These are phyloP conservation scores for Rhinopomastus cyanomelas DNA, from an alignment of 2,113 vertebrate species.

Conservation along the genomic window DNA sequence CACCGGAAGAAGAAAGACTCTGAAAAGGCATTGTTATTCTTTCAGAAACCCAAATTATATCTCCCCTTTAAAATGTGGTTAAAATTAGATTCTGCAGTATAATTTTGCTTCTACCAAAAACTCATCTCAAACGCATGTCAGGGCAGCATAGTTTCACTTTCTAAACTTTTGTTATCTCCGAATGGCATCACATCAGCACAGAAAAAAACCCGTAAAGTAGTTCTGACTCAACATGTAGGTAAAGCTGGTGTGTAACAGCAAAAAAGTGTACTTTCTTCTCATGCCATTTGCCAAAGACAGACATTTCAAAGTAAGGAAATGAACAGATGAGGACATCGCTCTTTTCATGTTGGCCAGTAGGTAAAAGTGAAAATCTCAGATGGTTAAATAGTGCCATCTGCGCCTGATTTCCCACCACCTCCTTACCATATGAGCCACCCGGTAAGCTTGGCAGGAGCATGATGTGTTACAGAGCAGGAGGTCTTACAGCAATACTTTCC, in stretches of 20 bases:
- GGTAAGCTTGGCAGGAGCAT: not conserved
- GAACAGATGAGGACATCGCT: not conserved
- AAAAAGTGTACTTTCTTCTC: not conserved
- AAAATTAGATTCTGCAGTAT: conserved; percentile 38
- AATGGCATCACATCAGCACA: not conserved
- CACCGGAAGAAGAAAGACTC: conserved; percentile 14
- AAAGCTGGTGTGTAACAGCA: not conserved
- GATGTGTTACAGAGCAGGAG: not conserved
- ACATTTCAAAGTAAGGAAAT: not conserved
- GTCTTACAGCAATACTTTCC: not conserved
- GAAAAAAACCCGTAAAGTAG: not conserved
- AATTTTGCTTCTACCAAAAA: conserved; percentile 40
- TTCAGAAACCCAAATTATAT: not conserved
- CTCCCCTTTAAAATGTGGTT: conserved; percentile 40
- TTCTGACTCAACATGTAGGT: not conserved
- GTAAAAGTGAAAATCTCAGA: not conserved
- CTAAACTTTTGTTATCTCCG: not conserved
- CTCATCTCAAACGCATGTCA: not conserved
- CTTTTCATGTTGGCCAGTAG: not conserved
- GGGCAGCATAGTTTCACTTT: not conserved
- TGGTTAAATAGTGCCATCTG: not conserved
- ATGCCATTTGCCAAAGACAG: not conserved
- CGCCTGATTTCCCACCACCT: not conserved
- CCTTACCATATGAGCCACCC: not conserved
- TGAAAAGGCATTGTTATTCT: conserved; percentile 27